phyloP scores from a whole-genome alignment of 2,888 invertebrate species.

The Amiota mariae region DNA sequence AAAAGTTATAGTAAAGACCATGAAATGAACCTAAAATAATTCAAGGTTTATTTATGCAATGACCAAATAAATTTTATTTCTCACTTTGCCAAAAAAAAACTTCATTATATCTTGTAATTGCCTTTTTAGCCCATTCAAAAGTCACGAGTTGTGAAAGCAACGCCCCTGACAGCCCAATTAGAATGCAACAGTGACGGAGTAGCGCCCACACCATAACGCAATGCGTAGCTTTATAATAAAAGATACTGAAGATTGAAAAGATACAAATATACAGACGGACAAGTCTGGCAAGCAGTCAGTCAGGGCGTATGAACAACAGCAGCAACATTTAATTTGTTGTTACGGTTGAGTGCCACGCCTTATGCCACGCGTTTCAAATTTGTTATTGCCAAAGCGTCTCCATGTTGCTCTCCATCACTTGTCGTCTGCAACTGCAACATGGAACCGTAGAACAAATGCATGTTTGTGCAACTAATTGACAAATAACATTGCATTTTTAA shows the following conservation, averaged over 20 bases:
- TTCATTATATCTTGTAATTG: slow-evolving; percentile 10
- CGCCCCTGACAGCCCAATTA: background rate
- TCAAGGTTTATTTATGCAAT: background rate
- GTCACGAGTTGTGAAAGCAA: background rate
- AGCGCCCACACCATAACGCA: background rate
- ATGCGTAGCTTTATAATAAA: too few species aligned
- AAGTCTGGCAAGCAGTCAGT: background rate
- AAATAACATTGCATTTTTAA: slow-evolving; percentile 30
- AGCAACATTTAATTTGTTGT: slow-evolving; percentile 23
- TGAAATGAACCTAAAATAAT: background rate
- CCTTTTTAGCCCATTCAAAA: background rate
- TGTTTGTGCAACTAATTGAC: slow-evolving; percentile 37
- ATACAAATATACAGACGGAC: background rate
- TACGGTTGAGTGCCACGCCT: slow-evolving; percentile 15
- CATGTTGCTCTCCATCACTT: background rate
- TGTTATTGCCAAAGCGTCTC: background rate
- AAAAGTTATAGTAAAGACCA: background rate
- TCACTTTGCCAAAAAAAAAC: background rate
- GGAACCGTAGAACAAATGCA: slow-evolving; percentile 18
- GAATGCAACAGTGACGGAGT: background rate
- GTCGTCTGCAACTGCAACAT: background rate
- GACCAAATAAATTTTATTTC: too few species aligned
- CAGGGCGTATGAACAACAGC: slow-evolving; percentile 5
- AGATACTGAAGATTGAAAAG: too few species aligned
- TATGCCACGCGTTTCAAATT: background rate